Evolutionary conservation across 1,140 invertebrate species (phyloP), one percentile per base, ranked within the genome.

Genomic region (Musca domestica): DNA sequence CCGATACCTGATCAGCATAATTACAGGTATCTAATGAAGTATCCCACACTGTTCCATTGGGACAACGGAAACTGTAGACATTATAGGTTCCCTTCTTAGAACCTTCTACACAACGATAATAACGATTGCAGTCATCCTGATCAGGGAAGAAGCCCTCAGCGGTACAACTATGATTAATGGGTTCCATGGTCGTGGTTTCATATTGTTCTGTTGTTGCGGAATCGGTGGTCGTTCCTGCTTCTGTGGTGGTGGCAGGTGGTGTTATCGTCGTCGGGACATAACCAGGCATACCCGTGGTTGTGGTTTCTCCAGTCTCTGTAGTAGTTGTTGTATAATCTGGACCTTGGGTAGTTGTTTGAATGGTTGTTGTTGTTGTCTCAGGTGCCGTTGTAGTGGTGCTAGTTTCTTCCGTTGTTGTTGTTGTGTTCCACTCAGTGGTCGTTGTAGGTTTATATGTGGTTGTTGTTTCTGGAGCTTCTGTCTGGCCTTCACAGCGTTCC

Each of bases 21-120:
- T 90, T 90, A 72, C 89, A 91, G 0, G 82, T 84, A 52, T 84
- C 74, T 30, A 83, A 71, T 1, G 83, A 74, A 47, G 83, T 80
- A 79, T 91, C 88, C 87, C 88, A 91, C 22, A 89, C 86, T 2
- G 89, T 91, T 68, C 88, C 89, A 14, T 81, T 77, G 1, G 84
- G 87, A 76, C 89, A 91, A 58, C 80, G 83, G 76, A 88, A 91
- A 65, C 87, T 84, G 72, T 88, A 87, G 51, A 83, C 85, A 15
- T 75, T 84, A 67, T 82, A 88, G 0, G 80, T 83, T n/a, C 82
- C 84, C 48, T 83, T 76, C 2, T 86, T 85, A 20, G 86, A 81
- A 22, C 83, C 77, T 65, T 77, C 72, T 0, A 90, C 87, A 76
- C 90, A 91, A 74, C 89, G 84, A 68, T 90, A 89, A 72, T 91